phyloP scores from a whole-genome alignment of 2,797 vertebrate species.

The Centropyge bicolor region DNA sequence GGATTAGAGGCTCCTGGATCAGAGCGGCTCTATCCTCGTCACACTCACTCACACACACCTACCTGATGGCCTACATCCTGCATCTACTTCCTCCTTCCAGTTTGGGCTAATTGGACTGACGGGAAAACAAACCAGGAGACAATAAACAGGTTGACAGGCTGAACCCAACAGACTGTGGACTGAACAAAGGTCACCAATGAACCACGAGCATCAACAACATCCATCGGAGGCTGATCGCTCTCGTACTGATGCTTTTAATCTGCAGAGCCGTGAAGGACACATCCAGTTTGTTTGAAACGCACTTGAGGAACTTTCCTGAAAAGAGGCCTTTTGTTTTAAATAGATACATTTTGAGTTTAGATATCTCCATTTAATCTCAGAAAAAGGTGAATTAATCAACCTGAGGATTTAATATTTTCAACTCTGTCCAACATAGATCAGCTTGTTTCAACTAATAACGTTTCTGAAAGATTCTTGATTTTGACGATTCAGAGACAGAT shows the following conservation, averaged over 20 bases:
- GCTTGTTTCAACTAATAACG: too few species aligned
- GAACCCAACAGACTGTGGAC: conserved; percentile 7
- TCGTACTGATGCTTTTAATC: conserved; percentile 2
- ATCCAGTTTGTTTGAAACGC: too few species aligned
- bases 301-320: too few species aligned
- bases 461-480: too few species aligned
- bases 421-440: too few species aligned
- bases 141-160: conserved; percentile 41
- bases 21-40: conserved; percentile 26
- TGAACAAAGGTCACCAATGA: conserved; percentile 3
- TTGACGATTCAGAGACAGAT: too few species aligned
- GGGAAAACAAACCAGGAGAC: conserved; percentile 16
- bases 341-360: too few species aligned
- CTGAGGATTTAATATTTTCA: too few species aligned
- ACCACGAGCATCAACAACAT: neutral
- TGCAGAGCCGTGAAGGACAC: neutral
- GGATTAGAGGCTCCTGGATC: conserved; percentile 71
- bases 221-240: neutral
- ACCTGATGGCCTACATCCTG: conserved; percentile 63
- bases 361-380: too few species aligned
- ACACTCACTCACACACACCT: conserved; percentile 29
- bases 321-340: too few species aligned
- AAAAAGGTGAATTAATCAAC: too few species aligned
- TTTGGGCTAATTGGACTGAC: conserved; percentile 41
- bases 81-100: conserved; percentile 37